Percentiles rank a stretch among this genome's conserved stretches.
These are phyloP conservation scores for Hippoglossus hippoglossus DNA, from an alignment of 2,797 vertebrate species.

Conservation along the genomic window DNA sequence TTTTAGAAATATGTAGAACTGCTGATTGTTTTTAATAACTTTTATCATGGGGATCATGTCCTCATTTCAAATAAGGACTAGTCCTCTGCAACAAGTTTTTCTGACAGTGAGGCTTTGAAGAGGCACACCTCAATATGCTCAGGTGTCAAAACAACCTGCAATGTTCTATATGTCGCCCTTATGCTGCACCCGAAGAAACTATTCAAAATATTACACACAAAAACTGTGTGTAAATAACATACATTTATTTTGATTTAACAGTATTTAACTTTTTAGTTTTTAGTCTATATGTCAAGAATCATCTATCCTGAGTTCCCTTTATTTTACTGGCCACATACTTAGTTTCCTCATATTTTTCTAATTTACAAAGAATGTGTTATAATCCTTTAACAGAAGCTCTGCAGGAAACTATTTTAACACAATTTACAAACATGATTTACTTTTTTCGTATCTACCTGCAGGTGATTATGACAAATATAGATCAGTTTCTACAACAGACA, in stretches of 20 bases:
- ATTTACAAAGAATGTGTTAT: too few relatives aligned
- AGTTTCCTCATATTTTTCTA: too few relatives aligned
- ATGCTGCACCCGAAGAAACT: not conserved
- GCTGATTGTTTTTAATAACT: not conserved
- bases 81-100: constrained; percentile 24
- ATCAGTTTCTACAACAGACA: not conserved
- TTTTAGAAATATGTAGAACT: not conserved
- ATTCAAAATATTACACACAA: not conserved
- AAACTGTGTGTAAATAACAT: not conserved
- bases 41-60: not conserved
- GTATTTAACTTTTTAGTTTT: too few relatives aligned
- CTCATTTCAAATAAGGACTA: not conserved
- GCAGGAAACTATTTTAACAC: too few relatives aligned
- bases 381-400: too few relatives aligned
- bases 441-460: too few relatives aligned
- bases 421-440: too few relatives aligned
- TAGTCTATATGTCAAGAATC: too few relatives aligned
- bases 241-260: too few relatives aligned
- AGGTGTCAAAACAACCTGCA: constrained; percentile 40
- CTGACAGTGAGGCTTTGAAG: constrained; percentile 41
- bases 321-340: too few relatives aligned
- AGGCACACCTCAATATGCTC: not conserved
- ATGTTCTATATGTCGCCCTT: not conserved
- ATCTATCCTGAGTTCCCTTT: too few relatives aligned
- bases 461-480: too few relatives aligned